Conservation (phyloP, 2,113 vertebrate genomes). For the Microcebus jonahi region DNA sequence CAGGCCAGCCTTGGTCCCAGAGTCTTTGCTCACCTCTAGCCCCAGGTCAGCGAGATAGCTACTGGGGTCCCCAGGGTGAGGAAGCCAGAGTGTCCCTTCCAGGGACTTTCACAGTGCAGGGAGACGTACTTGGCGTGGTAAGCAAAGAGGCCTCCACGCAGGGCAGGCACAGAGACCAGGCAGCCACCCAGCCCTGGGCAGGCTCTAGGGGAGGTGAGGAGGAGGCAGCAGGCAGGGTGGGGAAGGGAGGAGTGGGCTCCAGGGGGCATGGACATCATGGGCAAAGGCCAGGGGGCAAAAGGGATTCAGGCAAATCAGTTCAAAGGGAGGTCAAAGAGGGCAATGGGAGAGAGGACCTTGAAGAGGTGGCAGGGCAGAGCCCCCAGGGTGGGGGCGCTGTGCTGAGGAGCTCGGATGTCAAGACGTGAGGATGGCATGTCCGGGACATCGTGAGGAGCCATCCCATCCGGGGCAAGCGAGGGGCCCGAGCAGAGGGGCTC, state of each 20-base stretch:
- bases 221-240: fast-evolving
- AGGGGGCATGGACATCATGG: background rate
- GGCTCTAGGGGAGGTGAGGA: background rate
- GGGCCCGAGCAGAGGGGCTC: fast-evolving
- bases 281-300: background rate
- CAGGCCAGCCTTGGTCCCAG: background rate
- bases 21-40: background rate
- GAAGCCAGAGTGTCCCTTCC: background rate
- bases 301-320: fast-evolving
- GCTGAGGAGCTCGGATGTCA: background rate
- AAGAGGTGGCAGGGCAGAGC: background rate
- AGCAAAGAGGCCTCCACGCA: background rate
- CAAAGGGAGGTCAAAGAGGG: background rate
- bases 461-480: fast-evolving
- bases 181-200: fast-evolving
- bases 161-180: fast-evolving
- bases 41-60: background rate
- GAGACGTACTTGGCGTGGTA: fast-evolving
- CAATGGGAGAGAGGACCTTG: background rate
- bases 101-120: fast-evolving
- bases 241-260: background rate
- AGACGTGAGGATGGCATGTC: too few relatives aligned
- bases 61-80: fast-evolving
- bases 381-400: fast-evolving
- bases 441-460: fast-evolving